Percentiles rank a stretch among this genome's conserved stretches.
Conservation (phyloP, 2,888 invertebrate species). For the Orthosia cruda region DNA sequence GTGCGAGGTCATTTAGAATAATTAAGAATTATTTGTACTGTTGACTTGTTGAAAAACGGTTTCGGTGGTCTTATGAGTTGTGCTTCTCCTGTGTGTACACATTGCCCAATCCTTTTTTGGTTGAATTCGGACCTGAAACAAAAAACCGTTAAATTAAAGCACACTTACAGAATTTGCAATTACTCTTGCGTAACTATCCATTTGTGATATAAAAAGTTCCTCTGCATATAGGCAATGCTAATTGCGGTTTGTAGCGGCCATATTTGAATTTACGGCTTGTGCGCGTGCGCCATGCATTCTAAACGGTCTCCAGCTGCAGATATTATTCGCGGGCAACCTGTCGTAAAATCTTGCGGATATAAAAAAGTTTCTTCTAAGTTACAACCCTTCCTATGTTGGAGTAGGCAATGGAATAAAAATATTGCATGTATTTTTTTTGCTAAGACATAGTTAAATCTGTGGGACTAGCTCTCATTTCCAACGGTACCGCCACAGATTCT, state of each 20-base stretch:
- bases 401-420: constrained; percentile 4
- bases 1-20: constrained; percentile 82
- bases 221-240: constrained; percentile 80
- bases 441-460: background rate
- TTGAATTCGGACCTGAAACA: constrained; percentile 85
- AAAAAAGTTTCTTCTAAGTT: constrained; percentile 65
- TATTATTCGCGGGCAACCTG: constrained; percentile 75
- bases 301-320: constrained; percentile 81
- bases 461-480: background rate
- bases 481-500: background rate
- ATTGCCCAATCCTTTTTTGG: constrained; percentile 86
- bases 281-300: constrained; percentile 83
- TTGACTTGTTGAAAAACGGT: constrained; percentile 61
- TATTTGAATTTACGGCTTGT: constrained; percentile 85
- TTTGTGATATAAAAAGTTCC: constrained; percentile 76
- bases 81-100: constrained; percentile 90
- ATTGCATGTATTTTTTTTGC: background rate
- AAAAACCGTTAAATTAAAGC: constrained; percentile 65
- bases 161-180: constrained; percentile 57
- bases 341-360: constrained; percentile 75
- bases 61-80: constrained; percentile 71
- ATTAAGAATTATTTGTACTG: constrained; percentile 82
- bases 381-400: background rate
- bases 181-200: constrained; percentile 71
- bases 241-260: constrained; percentile 88